Evolutionary conservation across 2,113 vertebrate genomes (phyloP).

Genomic region (Barnardius zonarius): DNA sequence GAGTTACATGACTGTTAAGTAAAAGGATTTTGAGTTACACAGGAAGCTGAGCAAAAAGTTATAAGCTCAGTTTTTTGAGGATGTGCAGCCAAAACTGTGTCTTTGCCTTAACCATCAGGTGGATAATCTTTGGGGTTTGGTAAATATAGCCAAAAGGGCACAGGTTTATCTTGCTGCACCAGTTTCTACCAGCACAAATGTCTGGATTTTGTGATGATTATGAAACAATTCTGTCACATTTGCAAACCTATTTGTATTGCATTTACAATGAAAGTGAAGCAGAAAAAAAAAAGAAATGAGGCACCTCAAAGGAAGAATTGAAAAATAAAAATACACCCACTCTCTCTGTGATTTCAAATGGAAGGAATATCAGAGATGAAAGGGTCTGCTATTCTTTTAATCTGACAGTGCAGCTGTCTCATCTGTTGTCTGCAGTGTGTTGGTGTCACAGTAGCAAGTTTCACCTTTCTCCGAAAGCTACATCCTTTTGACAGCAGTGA

Average conservation of each 20-base stretch:
- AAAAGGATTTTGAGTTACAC: background rate
- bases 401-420: conserved; percentile 29
- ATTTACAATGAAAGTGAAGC: background rate
- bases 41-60: background rate
- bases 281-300: background rate
- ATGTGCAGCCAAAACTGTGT: background rate
- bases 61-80: background rate
- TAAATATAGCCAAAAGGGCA: background rate
- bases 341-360: conserved; percentile 21
- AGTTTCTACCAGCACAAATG: background rate
- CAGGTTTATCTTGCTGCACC: background rate
- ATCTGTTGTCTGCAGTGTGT: background rate
- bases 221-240: background rate
- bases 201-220: background rate
- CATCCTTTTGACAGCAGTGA: conserved; percentile 1
- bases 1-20: background rate
- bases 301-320: conserved; percentile 2
- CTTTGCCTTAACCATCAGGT: background rate
- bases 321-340: conserved; percentile 21
- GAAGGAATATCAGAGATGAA: conserved; percentile 30
- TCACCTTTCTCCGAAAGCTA: conserved; percentile 21
- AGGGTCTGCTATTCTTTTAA: conserved; percentile 35
- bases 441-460: background rate
- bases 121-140: background rate
- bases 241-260: background rate